Percentiles rank a stretch among this genome's conserved stretches.
These are phyloP conservation scores for Sinhomidia bicolor DNA, from an alignment of 2,888 invertebrate species.

Conservation along the genomic window DNA sequence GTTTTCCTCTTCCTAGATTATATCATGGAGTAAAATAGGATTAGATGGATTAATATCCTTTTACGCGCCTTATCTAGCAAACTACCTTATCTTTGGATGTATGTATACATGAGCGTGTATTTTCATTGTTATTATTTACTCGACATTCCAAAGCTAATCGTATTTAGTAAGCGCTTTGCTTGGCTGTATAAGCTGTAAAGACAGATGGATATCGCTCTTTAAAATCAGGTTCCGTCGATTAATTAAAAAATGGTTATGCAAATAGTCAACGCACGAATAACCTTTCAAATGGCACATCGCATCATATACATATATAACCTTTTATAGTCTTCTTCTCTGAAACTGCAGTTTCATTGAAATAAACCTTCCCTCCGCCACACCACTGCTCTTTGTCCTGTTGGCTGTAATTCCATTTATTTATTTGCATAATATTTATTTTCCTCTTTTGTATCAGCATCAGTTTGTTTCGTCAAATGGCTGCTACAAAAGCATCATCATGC, in stretches of 20 bases:
- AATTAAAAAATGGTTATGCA: conserved; percentile 29
- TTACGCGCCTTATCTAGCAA: not conserved
- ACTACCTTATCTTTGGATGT: not conserved
- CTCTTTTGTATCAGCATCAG: not conserved
- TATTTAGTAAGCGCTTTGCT: no score
- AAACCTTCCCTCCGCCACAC: not conserved
- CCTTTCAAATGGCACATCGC: not conserved
- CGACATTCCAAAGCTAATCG: not conserved
- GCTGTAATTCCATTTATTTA: no score
- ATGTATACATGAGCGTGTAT: not conserved
- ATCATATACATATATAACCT: not conserved
- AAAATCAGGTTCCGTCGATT: not conserved
- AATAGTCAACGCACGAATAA: not conserved
- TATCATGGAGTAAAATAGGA: not conserved
- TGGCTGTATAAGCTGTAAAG: no score
- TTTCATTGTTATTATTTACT: not conserved
- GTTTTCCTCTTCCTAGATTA: conserved; percentile 3
- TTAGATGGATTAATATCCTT: not conserved
- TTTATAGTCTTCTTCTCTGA: not conserved
- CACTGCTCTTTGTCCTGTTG: no score
- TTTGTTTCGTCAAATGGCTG: not conserved
- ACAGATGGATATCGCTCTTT: not conserved
- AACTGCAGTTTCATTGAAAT: not conserved
- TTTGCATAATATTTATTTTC: not conserved
- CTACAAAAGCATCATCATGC: not conserved